Evolutionary conservation across 2,113 vertebrate genomes (phyloP), one percentile per base, ranked within the genome.

Genomic region (Aythya baeri): DNA sequence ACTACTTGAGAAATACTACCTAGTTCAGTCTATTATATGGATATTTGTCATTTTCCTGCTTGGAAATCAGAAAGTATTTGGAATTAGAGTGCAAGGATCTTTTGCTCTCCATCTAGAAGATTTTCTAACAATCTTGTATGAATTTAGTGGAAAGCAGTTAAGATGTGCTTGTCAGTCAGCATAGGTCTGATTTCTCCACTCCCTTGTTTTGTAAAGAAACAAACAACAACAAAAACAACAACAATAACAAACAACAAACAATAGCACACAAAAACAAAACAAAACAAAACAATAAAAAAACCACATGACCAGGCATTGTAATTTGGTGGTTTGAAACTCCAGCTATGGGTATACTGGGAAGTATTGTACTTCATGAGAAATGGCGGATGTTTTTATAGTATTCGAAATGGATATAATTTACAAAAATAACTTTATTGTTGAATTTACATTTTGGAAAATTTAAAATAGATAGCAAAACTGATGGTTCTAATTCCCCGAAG

Each of bases 231-330:
- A 23, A 34, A 26, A 50, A n/a, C 46, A 38, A 7, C 5, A 38
- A 38, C 9, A 38, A 38, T 38, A 36, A 36, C 36, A 4, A 6
- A 12, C 4, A 14, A 31, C 17, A n/a, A 32, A 34, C 57, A 52
- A 66, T 11, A 44, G 41, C 41, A 41, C 41, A 41, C 41, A 41
- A 41, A 52, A 52, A 26, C 27, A 34, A 26, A 50, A 36, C 52
- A 38, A 7, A 5, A 1, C 2, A 4, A 4, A 6, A 13, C 4
- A 14, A 31, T 14, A 29, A 32, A 34, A 68, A 52, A 66, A 13
- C 34, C 14, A 52, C 41, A 3, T 68, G 46, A 61, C 9, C 13
- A 43, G 31, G 7, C 22, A 38, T 26, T 65, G n/a, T 31, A 34
- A 41, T 86, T 67, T 62, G 13, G 21, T 57, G 3, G 9, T 67